Conservation (phyloP, 1,140 invertebrate genomes). For the Aphelinus atriplicis region DNA sequence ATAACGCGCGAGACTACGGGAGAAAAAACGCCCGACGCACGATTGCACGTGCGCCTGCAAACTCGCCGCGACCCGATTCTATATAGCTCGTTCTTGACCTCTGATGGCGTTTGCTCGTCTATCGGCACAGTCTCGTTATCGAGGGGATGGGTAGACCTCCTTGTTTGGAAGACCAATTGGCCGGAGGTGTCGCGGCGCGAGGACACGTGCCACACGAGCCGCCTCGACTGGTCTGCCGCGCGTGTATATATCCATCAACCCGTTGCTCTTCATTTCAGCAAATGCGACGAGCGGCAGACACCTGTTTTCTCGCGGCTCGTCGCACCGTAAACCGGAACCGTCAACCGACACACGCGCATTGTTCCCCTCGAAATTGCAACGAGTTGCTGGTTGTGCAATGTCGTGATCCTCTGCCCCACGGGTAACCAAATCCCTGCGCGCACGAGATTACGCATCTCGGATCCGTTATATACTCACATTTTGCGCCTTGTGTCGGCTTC, state of each 20-base stretch:
- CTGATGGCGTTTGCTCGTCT: too few species aligned
- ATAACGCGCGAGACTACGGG: too few species aligned
- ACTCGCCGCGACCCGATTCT: too few species aligned
- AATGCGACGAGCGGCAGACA: neutral
- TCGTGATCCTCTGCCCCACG: neutral
- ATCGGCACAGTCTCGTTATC: too few species aligned
- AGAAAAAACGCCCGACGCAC: too few species aligned
- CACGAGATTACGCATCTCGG: constrained; percentile 3
- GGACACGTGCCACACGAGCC: too few species aligned
- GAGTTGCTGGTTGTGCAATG: constrained; percentile 2
- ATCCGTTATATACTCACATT: neutral
- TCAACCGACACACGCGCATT: neutral
- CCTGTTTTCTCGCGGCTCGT: neutral
- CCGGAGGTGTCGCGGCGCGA: too few species aligned
- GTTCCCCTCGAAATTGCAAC: constrained; percentile 15
- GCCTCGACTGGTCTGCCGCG: neutral
- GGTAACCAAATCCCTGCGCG: constrained; percentile 3
- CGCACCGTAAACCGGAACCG: neutral
- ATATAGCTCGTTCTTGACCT: too few species aligned
- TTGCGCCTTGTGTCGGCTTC: too few species aligned
- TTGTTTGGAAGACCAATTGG: too few species aligned
- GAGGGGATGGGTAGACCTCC: too few species aligned
- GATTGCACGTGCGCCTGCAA: too few species aligned
- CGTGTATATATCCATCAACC: neutral
- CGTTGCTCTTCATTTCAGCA: constrained; percentile 1